phyloP scores from a whole-genome alignment of 2,113 vertebrate species.

The Phaethon lepturus region DNA sequence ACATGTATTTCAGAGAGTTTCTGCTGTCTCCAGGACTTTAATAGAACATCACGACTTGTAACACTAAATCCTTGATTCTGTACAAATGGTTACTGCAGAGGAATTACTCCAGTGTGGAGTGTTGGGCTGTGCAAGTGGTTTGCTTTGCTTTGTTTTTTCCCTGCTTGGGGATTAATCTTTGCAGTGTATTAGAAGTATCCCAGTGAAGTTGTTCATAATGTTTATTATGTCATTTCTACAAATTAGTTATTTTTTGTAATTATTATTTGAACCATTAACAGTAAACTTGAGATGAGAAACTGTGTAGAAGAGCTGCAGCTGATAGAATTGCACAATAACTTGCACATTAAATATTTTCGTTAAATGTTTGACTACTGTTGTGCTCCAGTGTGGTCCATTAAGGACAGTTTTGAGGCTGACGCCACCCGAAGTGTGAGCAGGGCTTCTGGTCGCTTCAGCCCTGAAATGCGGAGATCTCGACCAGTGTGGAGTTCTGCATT shows the following conservation, averaged over 20 bases:
- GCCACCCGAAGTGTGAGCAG: accelerated
- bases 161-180: not conserved
- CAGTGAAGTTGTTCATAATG: not conserved
- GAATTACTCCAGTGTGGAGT: not conserved
- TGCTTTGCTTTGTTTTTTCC: not conserved
- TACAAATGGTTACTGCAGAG: not conserved
- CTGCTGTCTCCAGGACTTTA: not conserved
- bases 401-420: accelerated
- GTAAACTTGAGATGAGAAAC: not conserved
- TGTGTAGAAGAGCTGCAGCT: not conserved
- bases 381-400: not conserved
- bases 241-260: not conserved
- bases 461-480: not conserved
- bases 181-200: not conserved
- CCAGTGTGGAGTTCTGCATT: not conserved
- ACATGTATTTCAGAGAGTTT: not conserved
- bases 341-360: not conserved
- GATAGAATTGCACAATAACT: not conserved
- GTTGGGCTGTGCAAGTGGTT: not conserved
- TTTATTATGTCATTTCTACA: not conserved
- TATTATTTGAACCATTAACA: not conserved
- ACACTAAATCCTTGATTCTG: not conserved
- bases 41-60: not conserved
- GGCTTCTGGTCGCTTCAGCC: not conserved
- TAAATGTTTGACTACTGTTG: not conserved